A percentile compares a stretch with the other conserved stretches of the same genome.
Conservation (phyloP, 2,888 invertebrate genomes). For the Ashinkailepas kermadecensis region DNA sequence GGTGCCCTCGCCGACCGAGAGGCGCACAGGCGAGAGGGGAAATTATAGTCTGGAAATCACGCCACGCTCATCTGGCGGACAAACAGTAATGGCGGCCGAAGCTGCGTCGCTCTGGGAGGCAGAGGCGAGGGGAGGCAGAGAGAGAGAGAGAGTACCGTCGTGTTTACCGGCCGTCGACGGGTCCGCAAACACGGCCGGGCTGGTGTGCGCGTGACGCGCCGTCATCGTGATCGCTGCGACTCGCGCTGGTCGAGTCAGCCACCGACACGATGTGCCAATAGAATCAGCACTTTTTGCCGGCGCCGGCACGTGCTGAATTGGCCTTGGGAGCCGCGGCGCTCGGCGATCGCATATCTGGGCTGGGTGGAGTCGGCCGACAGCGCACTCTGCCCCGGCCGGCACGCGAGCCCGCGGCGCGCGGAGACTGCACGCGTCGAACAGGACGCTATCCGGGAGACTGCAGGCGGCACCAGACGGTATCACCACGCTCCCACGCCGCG, state of each 20-base stretch:
- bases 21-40: not conserved
- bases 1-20: not conserved
- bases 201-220: not conserved
- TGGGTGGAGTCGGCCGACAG: slow-evolving; percentile 12
- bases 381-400: not conserved
- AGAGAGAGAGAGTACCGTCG: not conserved
- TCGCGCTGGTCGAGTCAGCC: not conserved
- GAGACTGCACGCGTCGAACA: not conserved
- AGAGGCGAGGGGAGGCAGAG: not conserved
- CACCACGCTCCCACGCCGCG: not conserved
- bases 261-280: not conserved
- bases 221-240: not conserved
- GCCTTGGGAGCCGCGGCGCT: not conserved
- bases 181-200: not conserved
- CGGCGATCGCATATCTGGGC: not conserved
- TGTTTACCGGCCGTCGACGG: not conserved
- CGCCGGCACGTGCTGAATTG: not conserved
- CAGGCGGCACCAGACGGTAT: not conserved
- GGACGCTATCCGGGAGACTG: not conserved
- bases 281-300: not conserved
- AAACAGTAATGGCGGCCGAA: not conserved
- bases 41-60: slow-evolving; percentile 16
- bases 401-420: not conserved
- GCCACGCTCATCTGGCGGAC: slow-evolving; percentile 5
- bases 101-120: not conserved